These are phyloP conservation scores for Eremobia ochroleuca DNA, from an alignment of 2,888 invertebrate genomes.

Conservation along the genomic window DNA sequence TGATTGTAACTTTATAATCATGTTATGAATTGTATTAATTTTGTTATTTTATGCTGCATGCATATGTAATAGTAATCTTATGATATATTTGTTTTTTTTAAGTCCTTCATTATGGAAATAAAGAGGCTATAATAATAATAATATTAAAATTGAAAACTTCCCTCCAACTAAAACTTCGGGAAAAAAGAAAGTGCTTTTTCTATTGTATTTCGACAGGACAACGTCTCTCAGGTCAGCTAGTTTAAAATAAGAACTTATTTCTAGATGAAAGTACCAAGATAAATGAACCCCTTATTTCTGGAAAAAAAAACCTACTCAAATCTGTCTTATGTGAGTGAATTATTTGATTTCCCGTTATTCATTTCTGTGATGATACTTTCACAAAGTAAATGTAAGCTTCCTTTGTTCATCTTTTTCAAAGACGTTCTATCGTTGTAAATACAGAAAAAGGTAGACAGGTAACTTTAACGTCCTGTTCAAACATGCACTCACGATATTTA, in stretches of 20 bases:
- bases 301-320: background rate
- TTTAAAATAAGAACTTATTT: background rate
- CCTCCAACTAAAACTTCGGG: no score
- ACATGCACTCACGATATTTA: background rate
- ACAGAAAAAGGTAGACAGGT: background rate
- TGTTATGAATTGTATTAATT: no score
- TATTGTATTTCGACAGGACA: background rate
- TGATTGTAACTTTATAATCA: no score
- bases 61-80: no score
- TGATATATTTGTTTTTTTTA: no score
- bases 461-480: background rate
- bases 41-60: no score
- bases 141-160: no score
- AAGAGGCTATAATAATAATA: no score
- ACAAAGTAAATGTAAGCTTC: background rate
- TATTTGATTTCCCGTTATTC: background rate
- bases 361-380: background rate
- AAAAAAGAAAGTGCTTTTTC: background rate
- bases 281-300: background rate
- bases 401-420: no score
- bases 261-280: background rate
- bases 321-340: background rate
- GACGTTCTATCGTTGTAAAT: background rate
- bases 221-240: background rate
- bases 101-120: no score